phyloP scores from a whole-genome alignment of 2,113 vertebrate genomes.

The Coregonus clupeaformis region DNA sequence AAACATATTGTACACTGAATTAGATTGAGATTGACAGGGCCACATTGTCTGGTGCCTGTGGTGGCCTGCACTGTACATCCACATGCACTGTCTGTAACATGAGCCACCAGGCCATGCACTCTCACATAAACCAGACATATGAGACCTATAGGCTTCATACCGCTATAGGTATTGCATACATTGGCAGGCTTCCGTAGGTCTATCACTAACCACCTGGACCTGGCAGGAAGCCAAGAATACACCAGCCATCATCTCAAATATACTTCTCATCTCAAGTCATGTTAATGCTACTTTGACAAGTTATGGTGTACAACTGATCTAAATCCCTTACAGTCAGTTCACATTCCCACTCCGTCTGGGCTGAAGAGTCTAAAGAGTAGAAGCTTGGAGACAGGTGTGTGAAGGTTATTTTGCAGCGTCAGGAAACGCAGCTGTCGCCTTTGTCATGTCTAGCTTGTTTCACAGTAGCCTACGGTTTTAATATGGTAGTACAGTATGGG shows the following conservation, averaged over 20 bases:
- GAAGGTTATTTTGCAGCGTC: no score
- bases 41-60: not conserved
- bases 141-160: not conserved
- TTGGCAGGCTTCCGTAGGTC: not conserved
- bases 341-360: no score
- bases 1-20: not conserved
- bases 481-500: no score
- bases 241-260: not conserved
- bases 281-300: no score
- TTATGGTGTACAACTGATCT: no score
- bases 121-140: not conserved
- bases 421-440: no score
- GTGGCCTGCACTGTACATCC: not conserved
- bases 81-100: not conserved
- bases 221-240: not conserved
- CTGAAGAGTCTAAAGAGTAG: no score
- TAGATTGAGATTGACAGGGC: not conserved
- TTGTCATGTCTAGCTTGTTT: no score
- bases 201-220: not conserved
- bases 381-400: no score
- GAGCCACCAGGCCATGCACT: not conserved
- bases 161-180: not conserved
- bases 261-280: no score
- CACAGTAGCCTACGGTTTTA: no score
- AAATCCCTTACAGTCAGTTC: no score